phyloP scores from a whole-genome alignment of 1,140 invertebrate genomes.

The Pararge aegeria region DNA sequence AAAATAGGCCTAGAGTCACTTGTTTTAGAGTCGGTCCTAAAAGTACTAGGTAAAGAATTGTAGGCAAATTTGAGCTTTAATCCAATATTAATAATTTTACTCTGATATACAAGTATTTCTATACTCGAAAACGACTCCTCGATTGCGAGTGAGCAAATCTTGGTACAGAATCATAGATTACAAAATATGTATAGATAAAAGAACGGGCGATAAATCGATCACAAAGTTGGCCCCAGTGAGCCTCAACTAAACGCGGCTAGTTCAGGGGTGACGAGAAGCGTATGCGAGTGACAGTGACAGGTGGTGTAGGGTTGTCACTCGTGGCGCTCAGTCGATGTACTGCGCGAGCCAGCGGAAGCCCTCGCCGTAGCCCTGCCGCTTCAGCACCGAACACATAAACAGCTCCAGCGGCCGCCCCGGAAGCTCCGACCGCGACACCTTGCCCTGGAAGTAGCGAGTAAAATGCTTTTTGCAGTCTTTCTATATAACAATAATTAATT shows the following conservation, averaged over 20 bases:
- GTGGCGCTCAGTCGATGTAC: slow-evolving; percentile 92
- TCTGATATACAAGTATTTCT: too few relatives aligned
- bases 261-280: slow-evolving; percentile 39
- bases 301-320: slow-evolving; percentile 11
- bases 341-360: slow-evolving; percentile 99
- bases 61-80: too few relatives aligned
- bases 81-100: too few relatives aligned
- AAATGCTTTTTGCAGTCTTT: too few relatives aligned
- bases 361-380: slow-evolving; percentile 99
- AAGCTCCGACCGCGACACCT: slow-evolving; percentile 92
- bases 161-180: neutral
- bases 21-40: too few relatives aligned
- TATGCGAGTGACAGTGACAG: slow-evolving; percentile 19
- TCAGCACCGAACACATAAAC: slow-evolving; percentile 99
- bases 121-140: too few relatives aligned
- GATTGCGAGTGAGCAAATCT: neutral
- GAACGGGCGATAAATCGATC: slow-evolving; percentile 1
- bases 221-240: slow-evolving; percentile 1
- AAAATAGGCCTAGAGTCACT: too few relatives aligned
- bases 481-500: too few relatives aligned
- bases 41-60: too few relatives aligned
- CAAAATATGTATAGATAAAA: slow-evolving; percentile 1
- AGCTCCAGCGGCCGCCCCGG: slow-evolving; percentile 97
- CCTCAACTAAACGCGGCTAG: slow-evolving; percentile 29
- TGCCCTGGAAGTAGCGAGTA: slow-evolving; percentile 91